These are phyloP conservation scores for Sebastes trivittatus DNA, from an alignment of 2,797 vertebrate genomes.

Conservation along the genomic window DNA sequence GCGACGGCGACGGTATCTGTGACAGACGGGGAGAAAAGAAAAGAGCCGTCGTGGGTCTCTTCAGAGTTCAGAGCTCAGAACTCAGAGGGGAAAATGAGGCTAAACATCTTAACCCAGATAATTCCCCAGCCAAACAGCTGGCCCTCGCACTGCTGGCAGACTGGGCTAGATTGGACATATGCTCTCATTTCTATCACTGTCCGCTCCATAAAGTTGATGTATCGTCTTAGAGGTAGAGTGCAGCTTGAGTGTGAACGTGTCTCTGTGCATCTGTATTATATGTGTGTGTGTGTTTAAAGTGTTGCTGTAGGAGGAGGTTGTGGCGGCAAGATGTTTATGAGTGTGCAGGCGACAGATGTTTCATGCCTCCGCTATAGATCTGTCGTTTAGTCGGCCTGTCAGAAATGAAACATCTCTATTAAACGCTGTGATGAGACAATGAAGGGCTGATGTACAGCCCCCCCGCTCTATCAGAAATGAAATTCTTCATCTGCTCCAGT, in stretches of 20 bases:
- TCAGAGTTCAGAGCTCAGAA: background rate
- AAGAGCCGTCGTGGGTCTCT: slow-evolving; percentile 44
- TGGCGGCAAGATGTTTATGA: background rate
- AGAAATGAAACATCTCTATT: slow-evolving; percentile 57
- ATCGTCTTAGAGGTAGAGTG: slow-evolving; percentile 9
- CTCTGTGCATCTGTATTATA: background rate
- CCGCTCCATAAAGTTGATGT: slow-evolving; percentile 39
- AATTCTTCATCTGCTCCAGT: slow-evolving; percentile 55
- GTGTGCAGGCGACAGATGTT: slow-evolving; percentile 22
- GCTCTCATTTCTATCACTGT: slow-evolving; percentile 49
- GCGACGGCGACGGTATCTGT: slow-evolving; percentile 1
- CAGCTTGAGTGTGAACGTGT: background rate
- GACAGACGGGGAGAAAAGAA: slow-evolving; percentile 25
- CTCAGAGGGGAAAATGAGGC: slow-evolving; percentile 48
- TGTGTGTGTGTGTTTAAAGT: background rate
- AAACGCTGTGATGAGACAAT: slow-evolving; percentile 42
- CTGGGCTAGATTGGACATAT: slow-evolving; percentile 45
- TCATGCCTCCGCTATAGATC: slow-evolving; percentile 3
- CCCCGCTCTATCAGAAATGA: slow-evolving; percentile 36
- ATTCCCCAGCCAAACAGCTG: slow-evolving; percentile 64
- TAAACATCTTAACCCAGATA: slow-evolving; percentile 69
- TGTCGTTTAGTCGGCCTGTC: slow-evolving; percentile 25
- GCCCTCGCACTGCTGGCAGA: slow-evolving; percentile 47
- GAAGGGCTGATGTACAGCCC: slow-evolving; percentile 14
- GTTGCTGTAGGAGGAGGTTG: background rate